Base-by-base conservation (phyloP, 2,797 vertebrate genomes). In the Pseudochromis fuscus region DNA sequence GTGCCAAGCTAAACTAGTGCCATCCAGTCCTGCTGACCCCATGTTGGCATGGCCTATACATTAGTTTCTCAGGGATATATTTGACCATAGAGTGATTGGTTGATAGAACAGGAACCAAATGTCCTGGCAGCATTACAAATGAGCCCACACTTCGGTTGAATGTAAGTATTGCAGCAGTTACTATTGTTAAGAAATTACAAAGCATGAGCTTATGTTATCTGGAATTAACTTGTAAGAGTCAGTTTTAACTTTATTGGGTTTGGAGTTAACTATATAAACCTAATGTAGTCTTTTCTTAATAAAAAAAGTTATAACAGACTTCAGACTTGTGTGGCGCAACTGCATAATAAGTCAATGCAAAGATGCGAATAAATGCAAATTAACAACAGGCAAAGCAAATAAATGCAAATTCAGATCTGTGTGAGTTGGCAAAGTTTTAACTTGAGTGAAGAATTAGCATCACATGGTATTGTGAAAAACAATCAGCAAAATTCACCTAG, bases 1-100 rank as follows among this genome's bases (percentile, higher is more conserved):
- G 64, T 58, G 74, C 74, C 53, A 58, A 72, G 60, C 44, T 50
- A 35, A 82, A 79, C 57, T 37, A 21, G 4, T 18, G n/a, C 61
- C 48, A 23, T 37, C 46, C 18, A 56, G 60, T 37, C 52, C 60
- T 35, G 62, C 28, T 74, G 62, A 75, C 40, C 67, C 63, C 33
- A n/a, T 50, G 44, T 6, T 30, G 51, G 25, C 44, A 38, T 28
- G n/a, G 27, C 25, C 37, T 4, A 19, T 24, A 45, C 3, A 23
- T 9, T 16, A 25, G 33, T 50, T n/a, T 11, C 19, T 33, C 13
- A 7, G 8, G 7, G 24, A 40, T 13, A 40, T 13, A 37, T 18
- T 11, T 23, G 13, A 61, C 21, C 21, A 15, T 27, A 11, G 44
- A 51, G 25, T 53, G 31, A 48, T 49, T 48, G 37, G 23, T 3